Percentiles rank a stretch among this genome's conserved stretches.
phyloP scores from a whole-genome alignment of 2,113 vertebrate genomes.

The Charadrius vociferus region DNA sequence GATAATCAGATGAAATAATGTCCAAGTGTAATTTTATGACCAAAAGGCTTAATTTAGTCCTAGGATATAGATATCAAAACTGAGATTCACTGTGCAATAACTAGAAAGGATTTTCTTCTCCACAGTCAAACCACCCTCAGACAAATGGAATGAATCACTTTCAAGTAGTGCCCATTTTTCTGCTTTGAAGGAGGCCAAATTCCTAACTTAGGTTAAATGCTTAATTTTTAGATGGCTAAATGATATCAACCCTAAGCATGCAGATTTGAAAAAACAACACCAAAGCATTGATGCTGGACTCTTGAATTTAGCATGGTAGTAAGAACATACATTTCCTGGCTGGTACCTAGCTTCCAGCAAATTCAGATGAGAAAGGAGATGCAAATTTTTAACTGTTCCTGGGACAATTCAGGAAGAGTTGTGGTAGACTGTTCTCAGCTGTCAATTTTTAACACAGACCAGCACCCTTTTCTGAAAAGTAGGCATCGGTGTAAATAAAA shows the following conservation, averaged over 20 bases:
- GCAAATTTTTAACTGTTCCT: background rate
- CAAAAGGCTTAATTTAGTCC: background rate
- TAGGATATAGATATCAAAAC: background rate
- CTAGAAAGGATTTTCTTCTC: background rate
- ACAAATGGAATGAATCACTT: background rate
- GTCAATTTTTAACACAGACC: background rate
- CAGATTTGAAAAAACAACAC: background rate
- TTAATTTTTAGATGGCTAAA: background rate
- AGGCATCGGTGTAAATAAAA: background rate
- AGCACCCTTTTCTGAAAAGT: background rate
- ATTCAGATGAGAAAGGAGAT: background rate
- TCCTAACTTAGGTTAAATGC: background rate
- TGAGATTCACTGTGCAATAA: background rate
- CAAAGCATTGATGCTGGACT: background rate
- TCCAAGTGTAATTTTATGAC: background rate
- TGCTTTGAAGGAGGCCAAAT: background rate
- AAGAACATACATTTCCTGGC: background rate
- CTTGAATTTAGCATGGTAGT: background rate
- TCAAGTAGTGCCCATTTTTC: background rate
- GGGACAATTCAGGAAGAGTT: background rate
- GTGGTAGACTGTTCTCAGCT: background rate
- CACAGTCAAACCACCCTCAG: background rate
- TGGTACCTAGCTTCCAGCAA: background rate
- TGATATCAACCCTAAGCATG: background rate
- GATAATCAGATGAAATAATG: background rate